phyloP scores from a whole-genome alignment of 2,797 vertebrate genomes.

The Leptatherina wallacei region DNA sequence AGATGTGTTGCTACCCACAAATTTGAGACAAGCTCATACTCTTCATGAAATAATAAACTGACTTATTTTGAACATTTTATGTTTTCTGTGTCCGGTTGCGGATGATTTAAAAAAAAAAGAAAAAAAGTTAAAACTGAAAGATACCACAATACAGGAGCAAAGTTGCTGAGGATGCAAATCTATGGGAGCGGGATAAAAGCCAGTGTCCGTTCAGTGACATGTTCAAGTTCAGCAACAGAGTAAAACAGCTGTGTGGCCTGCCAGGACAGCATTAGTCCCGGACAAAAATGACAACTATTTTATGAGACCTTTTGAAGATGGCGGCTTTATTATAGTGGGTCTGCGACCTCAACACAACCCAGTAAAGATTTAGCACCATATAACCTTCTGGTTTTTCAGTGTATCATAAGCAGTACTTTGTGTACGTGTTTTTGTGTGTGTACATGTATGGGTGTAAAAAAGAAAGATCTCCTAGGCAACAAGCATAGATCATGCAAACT shows the following conservation, averaged over 20 bases:
- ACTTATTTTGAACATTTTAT: not conserved
- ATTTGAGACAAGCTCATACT: not conserved
- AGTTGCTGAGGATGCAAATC: slow-evolving; percentile 3
- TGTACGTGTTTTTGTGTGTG: slow-evolving; percentile 11
- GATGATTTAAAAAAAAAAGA: no score
- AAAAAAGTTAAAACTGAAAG: not conserved
- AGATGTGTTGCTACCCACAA: no score
- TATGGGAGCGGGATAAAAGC: slow-evolving; percentile 19
- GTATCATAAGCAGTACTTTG: slow-evolving; percentile 34
- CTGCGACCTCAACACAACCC: slow-evolving; percentile 56
- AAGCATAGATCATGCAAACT: slow-evolving; percentile 24
- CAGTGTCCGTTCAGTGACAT: slow-evolving; percentile 43
- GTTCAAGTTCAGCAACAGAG: slow-evolving; percentile 45
- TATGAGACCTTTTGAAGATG: slow-evolving; percentile 79
- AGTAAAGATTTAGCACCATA: slow-evolving; percentile 75
- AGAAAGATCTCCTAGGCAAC: slow-evolving; percentile 45
- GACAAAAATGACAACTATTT: slow-evolving; percentile 80
- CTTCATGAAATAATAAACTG: not conserved
- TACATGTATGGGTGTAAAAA: not conserved
- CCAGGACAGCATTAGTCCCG: slow-evolving; percentile 62
- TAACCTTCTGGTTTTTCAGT: slow-evolving; percentile 77
- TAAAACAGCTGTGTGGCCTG: slow-evolving; percentile 81
- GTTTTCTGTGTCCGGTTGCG: not conserved
- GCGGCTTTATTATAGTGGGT: slow-evolving; percentile 72
- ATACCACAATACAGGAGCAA: not conserved